Base-by-base conservation (phyloP, 2,888 invertebrate species). In the Troglohyphantes excavatus region DNA sequence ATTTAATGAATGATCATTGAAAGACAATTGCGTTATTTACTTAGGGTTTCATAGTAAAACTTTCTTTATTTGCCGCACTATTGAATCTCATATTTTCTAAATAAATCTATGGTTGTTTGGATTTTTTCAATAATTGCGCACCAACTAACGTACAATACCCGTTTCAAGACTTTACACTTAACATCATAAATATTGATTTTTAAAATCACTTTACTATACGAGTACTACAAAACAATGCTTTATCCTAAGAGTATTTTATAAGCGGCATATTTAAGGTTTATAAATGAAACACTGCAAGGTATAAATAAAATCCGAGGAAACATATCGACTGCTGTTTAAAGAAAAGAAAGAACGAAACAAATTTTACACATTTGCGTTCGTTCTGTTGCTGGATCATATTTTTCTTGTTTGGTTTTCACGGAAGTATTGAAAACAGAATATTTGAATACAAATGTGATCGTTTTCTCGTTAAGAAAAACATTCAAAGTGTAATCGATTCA, bases 351-450 rank as follows among this genome's bases (percentile, higher is more conserved):
- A 53, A 53, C 13, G 5, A 53, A 53, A 53, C 17, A 53, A 53
- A 53, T 53, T 13, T 53, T 53, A 13, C 53, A n/a, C 53, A 53
- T 53, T 53, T 53, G 53, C 53, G 13, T 53, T 53, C 13, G 17
- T n/a, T 53, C 17, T 5, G 17, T n/a, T 17, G 6, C 5, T 13
- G 17, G 33, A 3, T 33, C n/a, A 53, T 75, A 19, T 75, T 26
- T 33, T 33, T 33, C 27, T 65, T 19, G 29, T 23, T 39, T 27
- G 21, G 21, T 39, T 63, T 63, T 78, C 21, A 27, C 23, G 33
- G 61, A 78, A 78, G 39, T 59, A 78, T 78, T 46, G 72, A 72
- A 72, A 72, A 72, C 72, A 23, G 72, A 72, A 72, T 72, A 72
- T 72, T 72, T 72, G 72, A 72, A 72, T 72, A 72, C 33, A 46